Base-by-base conservation (phyloP, 2,888 invertebrate genomes). In the Prosapia bicincta region DNA sequence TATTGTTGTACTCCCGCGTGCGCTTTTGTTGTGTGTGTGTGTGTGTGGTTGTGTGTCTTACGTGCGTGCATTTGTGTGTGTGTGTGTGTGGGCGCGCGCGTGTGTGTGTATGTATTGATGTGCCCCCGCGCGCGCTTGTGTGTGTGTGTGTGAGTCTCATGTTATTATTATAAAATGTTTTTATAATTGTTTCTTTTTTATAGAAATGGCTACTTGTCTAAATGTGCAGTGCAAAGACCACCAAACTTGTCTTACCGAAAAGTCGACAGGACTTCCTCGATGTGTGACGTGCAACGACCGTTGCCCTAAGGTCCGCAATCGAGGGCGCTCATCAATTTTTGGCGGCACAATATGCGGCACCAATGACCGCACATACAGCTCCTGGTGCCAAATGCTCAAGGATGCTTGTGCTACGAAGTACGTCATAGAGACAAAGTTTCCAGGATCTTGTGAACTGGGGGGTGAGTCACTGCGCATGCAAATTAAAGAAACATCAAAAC, bases 331-430 rank as follows among this genome's bases (percentile, higher is more conserved):
- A 28, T 28, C 26, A 28, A 15, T 1, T 9, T 28, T 26, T 28
- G 67, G 25, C 15, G 67, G 28, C 24, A 9, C 30, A 30, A 30
- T 93, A 76, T 93, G 93, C 83, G 93, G 92, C 77, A 88, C 89
- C 80, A 92, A 94, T 85, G 92, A 92, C 84, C 88, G 88, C 81
- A 93, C 92, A 26, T 93, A 94, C 83, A 87, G 87, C 79, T 92
- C 91, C 76, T 93, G 92, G 92, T 93, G 93, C 84, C 91, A 92
- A 84, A 91, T 94, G 90, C 89, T 91, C 83, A 89, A 90, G 83
- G 91, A 92, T 82, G 90, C 93, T n/a, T 94, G 94, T 83, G 87
- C 88, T 80, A 90, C 90, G 54, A 92, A 92, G 68, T 89, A 89
- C 82, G 90, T 90, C 81, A 89, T 93, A 79, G 92, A 92, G 83